A percentile compares a stretch with the other conserved stretches of the same genome.
Evolutionary conservation across 1,140 invertebrate species (phyloP).

Genomic region (Lamellibrachia luymesi): DNA sequence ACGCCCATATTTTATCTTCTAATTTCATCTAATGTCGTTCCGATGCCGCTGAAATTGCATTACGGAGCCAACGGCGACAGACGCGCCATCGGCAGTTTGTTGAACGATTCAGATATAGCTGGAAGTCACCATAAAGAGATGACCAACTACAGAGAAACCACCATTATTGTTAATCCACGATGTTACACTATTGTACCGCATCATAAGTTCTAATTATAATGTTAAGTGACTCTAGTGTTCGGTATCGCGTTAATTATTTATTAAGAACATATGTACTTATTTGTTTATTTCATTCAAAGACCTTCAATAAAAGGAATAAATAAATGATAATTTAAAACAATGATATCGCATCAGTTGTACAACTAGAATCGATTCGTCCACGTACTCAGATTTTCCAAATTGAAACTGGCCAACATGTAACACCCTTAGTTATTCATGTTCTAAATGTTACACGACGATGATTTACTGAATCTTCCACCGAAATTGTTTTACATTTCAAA

Average conservation of each 20-base stretch:
- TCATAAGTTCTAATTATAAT: too few relatives aligned
- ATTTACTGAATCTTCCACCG: too few relatives aligned
- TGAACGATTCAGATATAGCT: neutral
- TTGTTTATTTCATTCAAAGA: neutral
- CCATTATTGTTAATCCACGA: neutral
- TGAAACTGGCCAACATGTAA: neutral
- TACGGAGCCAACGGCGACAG: neutral
- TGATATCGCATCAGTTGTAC: neutral
- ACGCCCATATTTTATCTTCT: conserved; percentile 5
- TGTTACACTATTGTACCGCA: neutral
- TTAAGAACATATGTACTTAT: neutral
- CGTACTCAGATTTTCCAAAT: neutral
- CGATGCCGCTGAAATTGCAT: neutral
- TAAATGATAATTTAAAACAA: neutral
- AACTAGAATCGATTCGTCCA: neutral
- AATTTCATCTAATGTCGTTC: neutral
- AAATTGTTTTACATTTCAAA: too few relatives aligned
- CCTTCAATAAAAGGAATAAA: neutral
- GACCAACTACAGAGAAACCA: neutral
- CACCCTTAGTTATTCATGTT: too few relatives aligned
- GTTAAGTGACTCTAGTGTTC: neutral
- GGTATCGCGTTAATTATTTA: neutral
- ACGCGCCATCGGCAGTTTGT: neutral
- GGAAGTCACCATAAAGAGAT: neutral
- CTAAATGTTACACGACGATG: too few relatives aligned